phyloP scores from a whole-genome alignment of 92 coral and sea anemone species.

The Chrysogorgia sp. region DNA sequence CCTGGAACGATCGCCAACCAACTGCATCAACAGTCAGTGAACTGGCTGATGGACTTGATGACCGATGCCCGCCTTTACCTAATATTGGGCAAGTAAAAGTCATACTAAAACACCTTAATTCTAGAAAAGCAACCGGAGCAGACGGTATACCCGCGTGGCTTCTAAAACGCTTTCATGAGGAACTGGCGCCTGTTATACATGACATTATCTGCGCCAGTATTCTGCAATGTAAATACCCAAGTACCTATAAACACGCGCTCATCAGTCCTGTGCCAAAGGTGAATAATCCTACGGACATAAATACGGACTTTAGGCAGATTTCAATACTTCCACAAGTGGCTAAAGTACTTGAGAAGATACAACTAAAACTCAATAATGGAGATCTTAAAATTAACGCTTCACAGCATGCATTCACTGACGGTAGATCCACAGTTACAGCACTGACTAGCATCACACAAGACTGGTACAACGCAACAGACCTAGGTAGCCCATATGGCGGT shows the following conservation, averaged over 20 bases:
- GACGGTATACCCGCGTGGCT: constrained; percentile 58
- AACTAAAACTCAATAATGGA: constrained; percentile 37
- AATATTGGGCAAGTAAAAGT: constrained; percentile 43
- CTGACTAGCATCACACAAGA: constrained; percentile 44
- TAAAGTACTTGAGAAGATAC: constrained; percentile 56
- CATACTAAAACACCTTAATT: constrained; percentile 40
- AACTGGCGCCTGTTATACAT: constrained; percentile 36
- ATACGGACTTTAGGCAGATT: constrained; percentile 46
- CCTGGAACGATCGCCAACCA: constrained; percentile 40
- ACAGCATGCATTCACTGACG: constrained; percentile 53
- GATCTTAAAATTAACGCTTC: constrained; percentile 31
- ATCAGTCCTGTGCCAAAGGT: constrained; percentile 61
- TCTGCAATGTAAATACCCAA: constrained; percentile 52
- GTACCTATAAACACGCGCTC: constrained; percentile 53
- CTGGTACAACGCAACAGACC: constrained; percentile 35
- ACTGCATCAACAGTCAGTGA: constrained; percentile 37
- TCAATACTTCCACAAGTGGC: constrained; percentile 59
- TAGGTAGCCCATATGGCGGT: constrained; percentile 12
- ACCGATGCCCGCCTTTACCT: constrained; percentile 31
- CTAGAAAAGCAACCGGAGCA: constrained; percentile 38
- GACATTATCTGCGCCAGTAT: constrained; percentile 33
- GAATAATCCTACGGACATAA: constrained; percentile 12
- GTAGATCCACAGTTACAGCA: constrained; percentile 55
- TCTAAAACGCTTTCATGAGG: constrained; percentile 41
- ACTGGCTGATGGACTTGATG: constrained; percentile 29